Base-by-base conservation (phyloP, 2,888 invertebrate species). In the Pteria penguin region DNA sequence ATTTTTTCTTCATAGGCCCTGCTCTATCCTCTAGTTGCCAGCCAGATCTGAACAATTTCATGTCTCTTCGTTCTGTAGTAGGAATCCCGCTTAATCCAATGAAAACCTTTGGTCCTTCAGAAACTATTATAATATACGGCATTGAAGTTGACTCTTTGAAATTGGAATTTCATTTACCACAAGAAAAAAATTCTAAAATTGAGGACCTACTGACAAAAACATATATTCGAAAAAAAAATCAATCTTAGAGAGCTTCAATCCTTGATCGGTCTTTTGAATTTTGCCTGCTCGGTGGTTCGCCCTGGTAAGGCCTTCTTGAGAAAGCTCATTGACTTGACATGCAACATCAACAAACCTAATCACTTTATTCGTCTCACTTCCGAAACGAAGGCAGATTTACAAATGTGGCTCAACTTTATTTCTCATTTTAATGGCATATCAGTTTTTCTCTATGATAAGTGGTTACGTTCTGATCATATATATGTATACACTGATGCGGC, bases 401-500 rank as follows among this genome's bases (percentile, higher is more conserved):
- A 18, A 5, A 54, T 32, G 14, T 72, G 72, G 72, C 27, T 31
- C 2, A 22, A 1, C 4, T 72, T 72, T 31, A 32, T 72, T n/a
- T 32, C 2, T 1, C 18, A 65, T 29, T 72, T 57, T 27, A 73
- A 73, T 58, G 67, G 67, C 8, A 18, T 22, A 60, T 11, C 26
- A 26, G 11, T 72, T 72, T 61, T 66, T 32, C 11, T 58, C n/a
- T 18, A 55, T 55, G 65, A 65, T 3, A 45, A 66, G 18, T 66
- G 33, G n/a, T 8, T 45, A 5, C 45, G 45, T 45, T 32, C 14
- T 26, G 52, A 66, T 22, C 4, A 22, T 8, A 2, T 66, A 1
- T 18, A n/a, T 2, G 5, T 66, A 18, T 31, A 55, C 57, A 72
- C 72, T 29, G 72, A 72, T 54, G 36, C 72, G 18, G 72, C 72